Evolutionary conservation across 2,113 vertebrate genomes (phyloP), one percentile per base, ranked within the genome.

Genomic region (Meleagris gallopavo): DNA sequence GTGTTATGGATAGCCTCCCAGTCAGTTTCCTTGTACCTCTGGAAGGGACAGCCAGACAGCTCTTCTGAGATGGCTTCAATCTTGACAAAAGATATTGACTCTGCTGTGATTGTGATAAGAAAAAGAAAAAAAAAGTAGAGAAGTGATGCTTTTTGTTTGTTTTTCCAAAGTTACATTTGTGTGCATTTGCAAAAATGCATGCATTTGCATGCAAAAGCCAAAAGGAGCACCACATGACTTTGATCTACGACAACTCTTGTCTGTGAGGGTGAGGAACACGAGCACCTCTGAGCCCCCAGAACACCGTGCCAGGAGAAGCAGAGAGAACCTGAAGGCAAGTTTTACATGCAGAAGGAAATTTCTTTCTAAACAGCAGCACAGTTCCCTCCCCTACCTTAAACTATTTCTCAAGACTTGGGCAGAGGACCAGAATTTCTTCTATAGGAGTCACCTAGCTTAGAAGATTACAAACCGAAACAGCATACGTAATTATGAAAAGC

Each of bases 401-500:
- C 13, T 77, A 38, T 76, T 88, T 91, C 55, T 78, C 43, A 91
- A 94, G 83, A 65, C 65, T 67, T 81, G 69, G 79, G 75, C 83
- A 90, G 30, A 81, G 70, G 48, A 90, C 36, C 76, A 91, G 91
- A 88, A 88, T 88, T 90, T 88, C 55, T 85, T 78, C 70, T 83
- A 10, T 79, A 83, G 76, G 83, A 86, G n/a, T 21, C 79, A 74
- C 45, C 45, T 60, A 61, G 62, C 36, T 88, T 55, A 83, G 27
- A 90, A 91, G 57, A 83, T 62, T 71, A 61, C 57, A 91, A 83
- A 88, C 36, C 46, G 75, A 90, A 91, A 73, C 57, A 36, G 72
- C 48, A 48, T 61, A 88, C n/a, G 40, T 83, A 86, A 75, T 86
- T 78, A 95, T 0, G 3, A 91, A 91, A 90, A 88, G 76, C 83